Conservation (phyloP, 2,113 vertebrate species). For the Anhinga rufa region DNA sequence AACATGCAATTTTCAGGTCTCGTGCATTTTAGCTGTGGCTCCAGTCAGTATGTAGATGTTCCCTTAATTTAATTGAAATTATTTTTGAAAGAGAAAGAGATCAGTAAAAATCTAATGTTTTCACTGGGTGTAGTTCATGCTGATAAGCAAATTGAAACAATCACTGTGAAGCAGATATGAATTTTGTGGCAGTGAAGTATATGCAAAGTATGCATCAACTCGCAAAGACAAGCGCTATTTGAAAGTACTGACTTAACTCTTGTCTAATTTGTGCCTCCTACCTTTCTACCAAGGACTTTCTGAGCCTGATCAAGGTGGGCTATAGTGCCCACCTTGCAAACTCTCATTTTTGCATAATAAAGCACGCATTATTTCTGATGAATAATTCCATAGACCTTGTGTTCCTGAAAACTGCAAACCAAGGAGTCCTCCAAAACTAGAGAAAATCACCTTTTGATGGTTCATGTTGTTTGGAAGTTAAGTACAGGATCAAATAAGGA, state of each 20-base stretch:
- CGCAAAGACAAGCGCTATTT: background rate
- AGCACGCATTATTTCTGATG: background rate
- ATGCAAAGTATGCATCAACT: background rate
- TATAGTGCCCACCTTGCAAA: background rate
- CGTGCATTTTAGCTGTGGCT: background rate
- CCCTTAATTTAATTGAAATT: background rate
- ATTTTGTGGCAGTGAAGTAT: background rate
- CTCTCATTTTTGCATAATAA: background rate
- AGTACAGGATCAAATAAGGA: background rate
- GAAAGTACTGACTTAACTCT: background rate
- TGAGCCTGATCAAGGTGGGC: background rate
- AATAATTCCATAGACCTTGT: background rate
- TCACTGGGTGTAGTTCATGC: background rate
- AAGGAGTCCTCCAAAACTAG: background rate
- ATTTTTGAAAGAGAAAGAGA: background rate
- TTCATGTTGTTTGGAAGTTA: background rate
- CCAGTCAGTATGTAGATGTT: background rate
- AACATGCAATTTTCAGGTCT: background rate
- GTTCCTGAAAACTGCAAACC: background rate
- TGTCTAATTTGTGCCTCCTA: background rate
- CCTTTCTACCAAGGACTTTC: background rate
- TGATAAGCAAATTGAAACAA: background rate
- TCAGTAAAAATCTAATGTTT: background rate
- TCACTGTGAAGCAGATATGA: background rate
- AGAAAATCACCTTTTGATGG: background rate